Evolutionary conservation across 1,140 invertebrate genomes (phyloP).

Genomic region (Glomeris maerens): DNA sequence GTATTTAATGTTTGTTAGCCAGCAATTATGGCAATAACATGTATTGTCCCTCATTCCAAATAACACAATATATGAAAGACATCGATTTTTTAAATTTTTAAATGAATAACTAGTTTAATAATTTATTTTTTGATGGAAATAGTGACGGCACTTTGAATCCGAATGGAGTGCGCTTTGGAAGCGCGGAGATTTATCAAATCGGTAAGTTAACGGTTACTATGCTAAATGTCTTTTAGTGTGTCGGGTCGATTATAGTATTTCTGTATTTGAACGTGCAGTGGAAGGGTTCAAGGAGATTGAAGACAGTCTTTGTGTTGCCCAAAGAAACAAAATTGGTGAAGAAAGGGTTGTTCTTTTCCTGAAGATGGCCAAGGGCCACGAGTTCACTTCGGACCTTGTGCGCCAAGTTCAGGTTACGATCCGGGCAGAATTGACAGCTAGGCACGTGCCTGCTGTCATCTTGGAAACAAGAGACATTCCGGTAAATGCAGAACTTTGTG

Average conservation of each 20-base stretch:
- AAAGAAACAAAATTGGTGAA: slow-evolving; percentile 30
- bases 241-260: neutral
- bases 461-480: slow-evolving; percentile 38
- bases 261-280: slow-evolving; percentile 26
- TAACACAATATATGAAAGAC: slow-evolving; percentile 2
- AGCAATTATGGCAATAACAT: no score
- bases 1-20: no score
- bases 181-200: slow-evolving; percentile 45
- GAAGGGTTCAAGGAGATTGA: slow-evolving; percentile 36
- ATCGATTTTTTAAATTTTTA: slow-evolving; percentile 4
- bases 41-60: no score
- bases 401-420: slow-evolving; percentile 31
- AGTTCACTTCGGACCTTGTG: slow-evolving; percentile 31
- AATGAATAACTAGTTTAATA: no score
- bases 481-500: slow-evolving; percentile 12
- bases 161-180: slow-evolving; percentile 46
- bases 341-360: slow-evolving; percentile 42
- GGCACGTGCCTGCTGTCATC: slow-evolving; percentile 40
- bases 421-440: slow-evolving; percentile 33
- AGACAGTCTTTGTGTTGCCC: slow-evolving; percentile 42
- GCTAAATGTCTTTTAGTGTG: neutral
- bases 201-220: slow-evolving; percentile 23
- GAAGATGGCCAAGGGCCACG: slow-evolving; percentile 32
- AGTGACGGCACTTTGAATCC: slow-evolving; percentile 48
- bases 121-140: no score